Evolutionary conservation across 2,797 vertebrate species (phyloP).

Genomic region (Cirrhinus molitorella): DNA sequence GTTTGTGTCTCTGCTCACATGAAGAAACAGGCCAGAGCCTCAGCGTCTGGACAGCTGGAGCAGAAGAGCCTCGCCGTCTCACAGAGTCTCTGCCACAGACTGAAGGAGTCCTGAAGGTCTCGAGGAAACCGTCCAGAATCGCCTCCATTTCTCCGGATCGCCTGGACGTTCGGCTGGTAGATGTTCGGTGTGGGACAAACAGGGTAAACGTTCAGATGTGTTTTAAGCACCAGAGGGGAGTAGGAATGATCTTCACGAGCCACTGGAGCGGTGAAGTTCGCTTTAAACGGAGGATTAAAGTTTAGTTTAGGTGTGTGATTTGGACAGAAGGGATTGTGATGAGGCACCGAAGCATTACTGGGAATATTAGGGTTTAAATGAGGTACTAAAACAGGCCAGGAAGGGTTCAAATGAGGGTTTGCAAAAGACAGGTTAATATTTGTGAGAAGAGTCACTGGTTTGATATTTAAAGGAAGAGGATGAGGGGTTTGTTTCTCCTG

Average conservation of each 20-base stretch:
- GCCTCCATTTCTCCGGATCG: background rate
- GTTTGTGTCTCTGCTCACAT: slow-evolving; percentile 26
- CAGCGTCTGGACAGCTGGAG: slow-evolving; percentile 25
- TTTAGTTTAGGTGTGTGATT: background rate
- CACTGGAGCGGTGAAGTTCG: background rate
- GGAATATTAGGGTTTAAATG: background rate
- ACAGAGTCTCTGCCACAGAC: slow-evolving; percentile 43
- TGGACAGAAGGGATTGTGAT: background rate
- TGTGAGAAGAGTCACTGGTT: background rate
- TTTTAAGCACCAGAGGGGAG: background rate
- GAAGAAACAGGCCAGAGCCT: slow-evolving; percentile 58
- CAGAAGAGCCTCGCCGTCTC: slow-evolving; percentile 21
- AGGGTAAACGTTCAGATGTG: background rate
- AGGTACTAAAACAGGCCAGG: background rate
- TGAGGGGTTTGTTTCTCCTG: background rate
- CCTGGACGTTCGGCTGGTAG: background rate
- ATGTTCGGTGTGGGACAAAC: background rate
- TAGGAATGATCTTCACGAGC: background rate
- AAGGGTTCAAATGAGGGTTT: background rate
- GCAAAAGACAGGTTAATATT: background rate
- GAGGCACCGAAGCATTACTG: too few relatives aligned
- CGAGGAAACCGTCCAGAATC: background rate
- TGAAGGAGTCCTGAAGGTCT: slow-evolving; percentile 16
- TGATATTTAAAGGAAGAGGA: background rate
- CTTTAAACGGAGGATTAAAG: background rate